These are phyloP conservation scores for Pteronura brasiliensis DNA, from an alignment of 2,113 vertebrate genomes.

Conservation along the genomic window DNA sequence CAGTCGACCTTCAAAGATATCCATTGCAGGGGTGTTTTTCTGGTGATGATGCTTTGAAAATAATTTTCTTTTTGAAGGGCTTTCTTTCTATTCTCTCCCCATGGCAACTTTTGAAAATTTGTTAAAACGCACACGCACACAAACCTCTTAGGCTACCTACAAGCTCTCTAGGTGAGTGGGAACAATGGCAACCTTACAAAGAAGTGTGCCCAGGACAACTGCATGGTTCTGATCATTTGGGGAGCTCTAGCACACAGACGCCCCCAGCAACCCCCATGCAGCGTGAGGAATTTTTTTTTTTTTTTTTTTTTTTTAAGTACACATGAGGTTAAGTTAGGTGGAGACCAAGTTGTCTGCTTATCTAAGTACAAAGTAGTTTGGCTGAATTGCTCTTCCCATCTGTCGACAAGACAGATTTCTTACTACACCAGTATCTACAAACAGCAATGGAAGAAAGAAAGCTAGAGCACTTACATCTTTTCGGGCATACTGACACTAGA, in stretches of 20 bases:
- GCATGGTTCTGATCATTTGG: slow-evolving; percentile 51
- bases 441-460: neutral
- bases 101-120: slow-evolving; percentile 74
- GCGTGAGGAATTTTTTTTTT: neutral
- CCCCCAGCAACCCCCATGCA: neutral
- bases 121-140: slow-evolving; percentile 31
- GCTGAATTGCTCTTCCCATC: neutral
- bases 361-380: slow-evolving; percentile 33
- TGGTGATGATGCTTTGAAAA: slow-evolving; percentile 65
- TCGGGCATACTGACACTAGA: neutral
- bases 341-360: neutral
- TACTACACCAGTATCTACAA: neutral
- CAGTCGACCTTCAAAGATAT: slow-evolving; percentile 51
- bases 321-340: neutral
- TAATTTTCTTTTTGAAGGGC: slow-evolving; percentile 70
- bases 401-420: neutral
- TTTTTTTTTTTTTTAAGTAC: neutral
- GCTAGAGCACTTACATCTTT: neutral
- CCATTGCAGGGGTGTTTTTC: slow-evolving; percentile 56
- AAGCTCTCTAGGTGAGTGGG: slow-evolving; percentile 63
- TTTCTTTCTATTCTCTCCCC: slow-evolving; percentile 66
- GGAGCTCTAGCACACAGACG: neutral
- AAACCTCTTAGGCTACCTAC: slow-evolving; percentile 58
- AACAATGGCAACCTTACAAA: slow-evolving; percentile 37
- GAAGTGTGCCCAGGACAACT: slow-evolving; percentile 33